Evolutionary conservation across 2,888 invertebrate genomes (phyloP).

Genomic region (Abscondita cerata): DNA sequence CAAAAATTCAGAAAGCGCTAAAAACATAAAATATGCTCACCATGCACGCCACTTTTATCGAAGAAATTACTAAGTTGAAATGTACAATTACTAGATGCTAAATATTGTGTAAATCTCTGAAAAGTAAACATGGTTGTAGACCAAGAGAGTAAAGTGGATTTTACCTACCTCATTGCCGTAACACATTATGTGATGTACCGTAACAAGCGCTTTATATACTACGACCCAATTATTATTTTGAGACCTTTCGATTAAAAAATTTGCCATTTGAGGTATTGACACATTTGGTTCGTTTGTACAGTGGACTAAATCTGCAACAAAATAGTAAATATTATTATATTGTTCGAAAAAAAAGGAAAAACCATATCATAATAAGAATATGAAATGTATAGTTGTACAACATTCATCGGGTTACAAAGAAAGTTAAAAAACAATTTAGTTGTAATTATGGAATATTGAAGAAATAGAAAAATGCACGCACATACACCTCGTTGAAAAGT

Average conservation of each 20-base stretch:
- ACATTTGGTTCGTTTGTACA: slow-evolving; percentile 99
- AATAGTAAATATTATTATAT: slow-evolving; percentile 35
- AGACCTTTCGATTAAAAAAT: slow-evolving; percentile 96
- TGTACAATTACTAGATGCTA: slow-evolving; percentile 99
- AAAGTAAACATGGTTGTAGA: slow-evolving; percentile 56
- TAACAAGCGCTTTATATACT: slow-evolving; percentile 97
- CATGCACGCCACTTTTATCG: slow-evolving; percentile 98
- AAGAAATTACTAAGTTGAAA: slow-evolving; percentile 98
- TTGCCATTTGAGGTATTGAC: slow-evolving; percentile 98
- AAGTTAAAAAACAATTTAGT: no score
- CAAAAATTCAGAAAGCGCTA: neutral
- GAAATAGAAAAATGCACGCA: no score
- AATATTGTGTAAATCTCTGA: slow-evolving; percentile 98
- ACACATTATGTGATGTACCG: slow-evolving; percentile 98
- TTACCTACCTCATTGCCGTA: slow-evolving; percentile 96
- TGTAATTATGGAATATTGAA: no score
- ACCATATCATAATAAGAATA: no score
- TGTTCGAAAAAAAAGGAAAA: no score
- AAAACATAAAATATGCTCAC: slow-evolving; percentile 62
- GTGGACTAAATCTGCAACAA: slow-evolving; percentile 93
- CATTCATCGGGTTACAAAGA: no score
- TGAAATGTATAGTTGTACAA: no score
- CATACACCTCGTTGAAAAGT: no score
- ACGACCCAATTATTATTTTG: slow-evolving; percentile 99
- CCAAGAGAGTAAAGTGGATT: neutral